phyloP scores from a whole-genome alignment of 2,113 vertebrate genomes.

The Ameiurus melas region DNA sequence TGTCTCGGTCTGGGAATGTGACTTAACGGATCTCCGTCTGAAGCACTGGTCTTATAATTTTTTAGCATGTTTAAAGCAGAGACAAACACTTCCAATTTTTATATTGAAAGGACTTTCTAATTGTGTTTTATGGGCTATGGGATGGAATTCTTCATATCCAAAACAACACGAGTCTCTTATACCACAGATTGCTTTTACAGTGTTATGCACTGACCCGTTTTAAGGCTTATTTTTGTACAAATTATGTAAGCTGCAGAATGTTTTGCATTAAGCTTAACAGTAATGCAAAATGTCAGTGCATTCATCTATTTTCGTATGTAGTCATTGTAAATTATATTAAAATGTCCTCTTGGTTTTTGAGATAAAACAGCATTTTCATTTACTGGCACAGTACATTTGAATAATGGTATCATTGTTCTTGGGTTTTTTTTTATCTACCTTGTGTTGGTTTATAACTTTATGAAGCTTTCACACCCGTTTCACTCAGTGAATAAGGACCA shows the following conservation, averaged over 20 bases:
- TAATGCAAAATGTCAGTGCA: constrained; percentile 17
- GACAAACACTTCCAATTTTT: constrained; percentile 9
- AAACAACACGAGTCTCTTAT: constrained; percentile 11
- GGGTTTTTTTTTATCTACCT: constrained; percentile 27
- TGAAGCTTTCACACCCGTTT: constrained; percentile 43
- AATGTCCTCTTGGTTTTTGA: not conserved
- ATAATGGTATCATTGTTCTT: constrained; percentile 23
- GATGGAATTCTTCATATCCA: constrained; percentile 19
- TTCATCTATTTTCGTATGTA: constrained; percentile 6
- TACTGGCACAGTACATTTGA: not conserved
- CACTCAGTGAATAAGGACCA: constrained; percentile 43
- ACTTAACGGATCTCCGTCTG: constrained; percentile 11
- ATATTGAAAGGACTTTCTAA: not conserved
- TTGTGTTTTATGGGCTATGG: constrained; percentile 22
- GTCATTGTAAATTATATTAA: constrained; percentile 21
- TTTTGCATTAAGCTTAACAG: constrained; percentile 18
- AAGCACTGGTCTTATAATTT: constrained; percentile 8
- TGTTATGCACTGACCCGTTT: constrained; percentile 23
- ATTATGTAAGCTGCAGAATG: constrained; percentile 1
- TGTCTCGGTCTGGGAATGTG: constrained; percentile 45
- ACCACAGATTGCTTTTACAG: constrained; percentile 8
- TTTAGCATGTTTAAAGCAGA: constrained; percentile 23
- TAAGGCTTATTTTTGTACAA: not conserved
- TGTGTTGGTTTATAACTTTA: constrained; percentile 41
- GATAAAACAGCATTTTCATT: not conserved